Percentiles rank a stretch among this genome's conserved stretches.
phyloP scores from a whole-genome alignment of 2,797 vertebrate species.

The Kryptopterus vitreolus region DNA sequence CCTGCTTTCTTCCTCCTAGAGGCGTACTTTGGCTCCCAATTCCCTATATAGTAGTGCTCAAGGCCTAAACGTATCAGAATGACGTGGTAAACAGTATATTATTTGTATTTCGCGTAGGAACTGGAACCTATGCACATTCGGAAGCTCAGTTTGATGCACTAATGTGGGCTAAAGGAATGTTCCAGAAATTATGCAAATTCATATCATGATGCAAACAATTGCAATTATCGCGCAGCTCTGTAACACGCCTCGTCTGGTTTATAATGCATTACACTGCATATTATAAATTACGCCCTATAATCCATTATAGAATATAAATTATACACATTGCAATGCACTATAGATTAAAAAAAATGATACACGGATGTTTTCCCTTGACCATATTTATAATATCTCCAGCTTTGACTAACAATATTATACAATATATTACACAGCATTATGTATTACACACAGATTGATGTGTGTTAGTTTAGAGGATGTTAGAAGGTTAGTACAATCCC shows the following conservation, averaged over 20 bases:
- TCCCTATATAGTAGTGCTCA: neutral
- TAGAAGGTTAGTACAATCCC: neutral
- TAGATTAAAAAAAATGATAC: too few species aligned
- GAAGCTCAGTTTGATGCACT: neutral
- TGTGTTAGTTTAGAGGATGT: neutral
- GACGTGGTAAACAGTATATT: neutral
- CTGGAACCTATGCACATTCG: neutral
- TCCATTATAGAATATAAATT: slow-evolving; percentile 3
- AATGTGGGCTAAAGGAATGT: neutral
- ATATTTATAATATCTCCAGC: neutral
- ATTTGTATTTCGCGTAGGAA: neutral
- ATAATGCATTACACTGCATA: too few species aligned
- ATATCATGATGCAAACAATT: neutral
- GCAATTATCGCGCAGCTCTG: neutral
- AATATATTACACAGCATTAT: neutral
- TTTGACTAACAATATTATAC: neutral
- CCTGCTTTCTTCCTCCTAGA: neutral
- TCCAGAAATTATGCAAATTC: neutral
- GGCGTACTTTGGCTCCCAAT: neutral
- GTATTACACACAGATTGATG: slow-evolving; percentile 1
- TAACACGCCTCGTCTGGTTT: neutral
- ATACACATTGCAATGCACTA: too few species aligned
- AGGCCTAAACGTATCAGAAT: neutral
- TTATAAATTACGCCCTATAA: neutral
- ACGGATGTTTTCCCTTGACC: neutral